Evolutionary conservation across 2,888 invertebrate species (phyloP), one percentile per base, ranked within the genome.

Genomic region (Aporophyla lueneburgensis): DNA sequence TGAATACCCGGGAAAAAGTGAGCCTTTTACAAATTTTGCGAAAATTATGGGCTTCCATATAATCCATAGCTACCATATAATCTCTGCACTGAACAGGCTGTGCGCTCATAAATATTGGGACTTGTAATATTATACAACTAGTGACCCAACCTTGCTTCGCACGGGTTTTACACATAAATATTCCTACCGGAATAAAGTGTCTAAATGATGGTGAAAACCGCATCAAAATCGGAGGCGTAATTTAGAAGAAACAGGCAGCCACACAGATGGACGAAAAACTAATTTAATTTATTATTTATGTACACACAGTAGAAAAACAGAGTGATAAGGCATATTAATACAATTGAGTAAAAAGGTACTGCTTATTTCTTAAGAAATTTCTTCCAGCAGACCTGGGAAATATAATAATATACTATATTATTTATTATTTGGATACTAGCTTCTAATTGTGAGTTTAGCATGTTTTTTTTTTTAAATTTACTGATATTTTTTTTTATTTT

Each of bases 41-140:
- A 53, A 71, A 84, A 79, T 66, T 66, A 72, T 54, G 59, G 59
- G 27, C 7, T 70, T 46, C 43, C 43, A 10, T 46, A 33, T 33
- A 33, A 33, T 53, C 67, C 9, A 66, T 61, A 71, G 58, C 33
- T 19, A 21, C 10, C 33, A 67, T 33, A n/a, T 53, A 79, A 74
- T 71, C 54, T 56, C 40, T n/a, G 63, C 27, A n/a, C 40, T 62
- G 61, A 79, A 72, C 59, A 69, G 79, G 62, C 74, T 72, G 27
- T 33, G 58, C 53, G 6, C 14, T 79, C 69, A 62, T 82, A 80
- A 79, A 80, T 83, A 79, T 68, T 75, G 63, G 61, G n/a, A 71
- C 56, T 56, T 62, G 33, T 49, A 27, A 71, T 67, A 58, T 58
- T 69, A 54, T 58, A 40, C 12, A 33, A 59, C 21, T 59, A 33